Evolutionary conservation across 2,113 vertebrate genomes (phyloP).

Genomic region (Heteronetta atricapilla): DNA sequence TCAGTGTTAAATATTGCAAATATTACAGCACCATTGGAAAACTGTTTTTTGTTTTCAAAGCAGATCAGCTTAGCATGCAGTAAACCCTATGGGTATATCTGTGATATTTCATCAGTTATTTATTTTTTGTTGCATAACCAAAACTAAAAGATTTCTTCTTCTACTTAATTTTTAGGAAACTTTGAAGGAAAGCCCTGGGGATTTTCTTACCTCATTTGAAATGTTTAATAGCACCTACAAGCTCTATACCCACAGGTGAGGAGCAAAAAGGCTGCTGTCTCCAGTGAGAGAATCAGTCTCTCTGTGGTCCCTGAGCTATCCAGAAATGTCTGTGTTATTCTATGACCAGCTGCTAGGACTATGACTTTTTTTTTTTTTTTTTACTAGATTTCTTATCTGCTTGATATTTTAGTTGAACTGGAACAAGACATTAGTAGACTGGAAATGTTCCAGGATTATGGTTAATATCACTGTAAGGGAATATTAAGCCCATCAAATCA

Average conservation of each 20-base stretch:
- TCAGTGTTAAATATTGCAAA: neutral
- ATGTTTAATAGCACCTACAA: constrained; percentile 94
- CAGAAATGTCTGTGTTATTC: neutral
- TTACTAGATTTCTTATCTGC: neutral
- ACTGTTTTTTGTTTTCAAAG: neutral
- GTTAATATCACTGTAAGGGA: neutral
- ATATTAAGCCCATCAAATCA: neutral
- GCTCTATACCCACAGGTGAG: constrained; percentile 96
- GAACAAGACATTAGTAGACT: neutral
- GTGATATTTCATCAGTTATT: neutral
- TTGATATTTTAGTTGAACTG: neutral
- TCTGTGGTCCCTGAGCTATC: neutral
- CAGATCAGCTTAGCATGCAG: neutral
- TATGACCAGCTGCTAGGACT: neutral
- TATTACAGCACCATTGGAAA: neutral
- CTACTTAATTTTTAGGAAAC: constrained; percentile 85
- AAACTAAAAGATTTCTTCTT: constrained; percentile 22
- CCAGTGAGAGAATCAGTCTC: neutral
- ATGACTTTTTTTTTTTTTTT: neutral
- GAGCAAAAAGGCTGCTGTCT: constrained; percentile 3
- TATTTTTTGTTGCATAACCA: neutral
- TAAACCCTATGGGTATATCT: neutral
- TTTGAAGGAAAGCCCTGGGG: constrained; percentile 82
- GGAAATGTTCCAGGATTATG: neutral
- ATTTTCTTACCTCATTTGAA: constrained; percentile 89